Evolutionary conservation across 1,140 invertebrate genomes (phyloP).

Genomic region (Drosophila subobscura): DNA sequence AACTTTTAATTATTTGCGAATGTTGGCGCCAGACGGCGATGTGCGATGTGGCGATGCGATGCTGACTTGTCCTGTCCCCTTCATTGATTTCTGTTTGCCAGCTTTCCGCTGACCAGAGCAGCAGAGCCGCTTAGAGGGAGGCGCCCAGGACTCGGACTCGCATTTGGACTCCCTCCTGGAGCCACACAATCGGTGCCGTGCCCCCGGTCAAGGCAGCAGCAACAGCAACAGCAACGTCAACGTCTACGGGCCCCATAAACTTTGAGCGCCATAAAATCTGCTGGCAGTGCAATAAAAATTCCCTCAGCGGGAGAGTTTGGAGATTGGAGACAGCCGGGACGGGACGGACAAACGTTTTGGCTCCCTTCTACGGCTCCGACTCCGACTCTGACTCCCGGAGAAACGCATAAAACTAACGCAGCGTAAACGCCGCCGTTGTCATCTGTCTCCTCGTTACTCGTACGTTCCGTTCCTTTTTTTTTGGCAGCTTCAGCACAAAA

Average conservation of each 20-base stretch:
- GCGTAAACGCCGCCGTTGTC: conserved; percentile 64
- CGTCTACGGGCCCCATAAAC: conserved; percentile 65
- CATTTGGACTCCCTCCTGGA: too few relatives aligned
- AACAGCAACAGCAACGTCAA: not conserved
- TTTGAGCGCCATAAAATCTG: conserved; percentile 83
- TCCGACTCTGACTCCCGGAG: conserved; percentile 23
- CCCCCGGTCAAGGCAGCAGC: conserved; percentile 24
- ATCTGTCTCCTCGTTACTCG: conserved; percentile 48
- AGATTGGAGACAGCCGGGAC: conserved; percentile 31
- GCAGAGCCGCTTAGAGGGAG: conserved; percentile 16
- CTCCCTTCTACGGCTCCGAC: conserved; percentile 16
- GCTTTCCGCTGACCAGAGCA: conserved; percentile 48
- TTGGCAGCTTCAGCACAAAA: conserved; percentile 72
- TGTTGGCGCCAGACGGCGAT: conserved; percentile 76
- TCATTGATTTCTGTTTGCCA: conserved; percentile 65
- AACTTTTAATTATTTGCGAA: conserved; percentile 82
- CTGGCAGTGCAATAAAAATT: conserved; percentile 81
- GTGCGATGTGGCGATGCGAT: conserved; percentile 51
- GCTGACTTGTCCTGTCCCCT: conserved; percentile 39
- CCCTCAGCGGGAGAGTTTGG: conserved; percentile 66
- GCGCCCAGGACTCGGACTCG: not conserved
- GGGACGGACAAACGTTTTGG: not conserved
- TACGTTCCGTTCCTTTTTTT: conserved; percentile 35
- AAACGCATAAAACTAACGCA: conserved; percentile 82
- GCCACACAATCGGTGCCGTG: not conserved